Base-by-base conservation (phyloP, 2,888 invertebrate species). In the Amphimallon solstitiale region DNA sequence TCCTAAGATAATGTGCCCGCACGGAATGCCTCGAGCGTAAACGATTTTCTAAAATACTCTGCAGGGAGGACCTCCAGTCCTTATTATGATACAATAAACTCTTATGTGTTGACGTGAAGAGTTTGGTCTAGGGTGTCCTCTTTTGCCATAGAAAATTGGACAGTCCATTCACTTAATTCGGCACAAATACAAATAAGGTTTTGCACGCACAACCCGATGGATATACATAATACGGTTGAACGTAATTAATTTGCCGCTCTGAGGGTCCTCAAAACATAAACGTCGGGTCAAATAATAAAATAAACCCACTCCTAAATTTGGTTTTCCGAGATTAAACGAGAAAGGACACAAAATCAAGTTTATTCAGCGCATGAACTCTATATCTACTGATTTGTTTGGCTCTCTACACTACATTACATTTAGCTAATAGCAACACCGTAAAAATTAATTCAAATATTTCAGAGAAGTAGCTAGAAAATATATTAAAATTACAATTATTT, bases 31-130 rank as follows among this genome's bases (percentile, higher is more conserved):
- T 64, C 48, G 37, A 56, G 56, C 49, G 64, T 64, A 56, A 64
- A 56, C 64, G 64, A 64, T 56, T 64, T 56, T 45, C 48, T 29
- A 23, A 56, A 64, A 56, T 64, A 46, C 59, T 48, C 64, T 56
- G 29, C 48, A 46, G 56, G 54, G 56, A 59, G 45, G 29, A 37
- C 64, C 64, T 54, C 37, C 37, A 34, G 40, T 64, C 56, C 64
- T 48, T 52, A 64, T 64, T 64, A 64, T 64, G 45, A 46, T 38
- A 48, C 49, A 64, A 46, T 64, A 64, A 64, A 56, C 46, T 64
- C 37, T 56, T 56, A 64, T 56, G 56, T 56, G 49, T 49, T 51
- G 62, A 63, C 51, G 56, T 43, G 56, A 43, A 59, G 43, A 43
- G 43, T 59, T 59, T 10, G 29, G 29, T 29, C 29, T 29, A 29